Evolutionary conservation across 2,113 vertebrate genomes (phyloP).

Genomic region (Dermatemys mawii): DNA sequence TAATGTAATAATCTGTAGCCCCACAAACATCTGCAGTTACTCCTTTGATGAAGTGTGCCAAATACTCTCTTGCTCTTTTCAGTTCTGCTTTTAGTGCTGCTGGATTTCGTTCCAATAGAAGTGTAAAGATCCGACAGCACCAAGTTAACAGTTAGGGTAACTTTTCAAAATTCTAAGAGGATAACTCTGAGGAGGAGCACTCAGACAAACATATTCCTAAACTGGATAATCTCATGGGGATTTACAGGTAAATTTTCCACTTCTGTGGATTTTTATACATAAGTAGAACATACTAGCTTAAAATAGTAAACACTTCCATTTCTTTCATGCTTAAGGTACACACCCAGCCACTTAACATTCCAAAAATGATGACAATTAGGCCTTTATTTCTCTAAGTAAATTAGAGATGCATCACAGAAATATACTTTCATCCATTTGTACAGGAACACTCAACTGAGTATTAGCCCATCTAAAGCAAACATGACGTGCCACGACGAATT

Average conservation of each 20-base stretch:
- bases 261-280: constrained; percentile 36
- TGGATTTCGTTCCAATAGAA: background rate
- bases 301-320: background rate
- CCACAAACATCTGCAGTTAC: background rate
- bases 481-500: background rate
- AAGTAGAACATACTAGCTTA: constrained; percentile 34
- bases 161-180: background rate
- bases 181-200: background rate
- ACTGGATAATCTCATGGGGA: constrained; percentile 30
- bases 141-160: background rate
- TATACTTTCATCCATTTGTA: background rate
- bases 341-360: background rate
- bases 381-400: background rate
- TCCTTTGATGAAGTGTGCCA: background rate
- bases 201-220: constrained; percentile 35
- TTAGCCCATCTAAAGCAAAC: background rate
- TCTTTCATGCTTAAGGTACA: background rate
- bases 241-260: constrained; percentile 11
- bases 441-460: background rate
- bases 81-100: background rate
- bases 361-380: background rate
- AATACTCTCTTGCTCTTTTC: background rate
- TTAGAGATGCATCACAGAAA: background rate
- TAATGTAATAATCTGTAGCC: background rate
- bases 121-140: background rate